Evolutionary conservation across 1,140 invertebrate species (phyloP).

Genomic region (Neuroterus valhalla): DNA sequence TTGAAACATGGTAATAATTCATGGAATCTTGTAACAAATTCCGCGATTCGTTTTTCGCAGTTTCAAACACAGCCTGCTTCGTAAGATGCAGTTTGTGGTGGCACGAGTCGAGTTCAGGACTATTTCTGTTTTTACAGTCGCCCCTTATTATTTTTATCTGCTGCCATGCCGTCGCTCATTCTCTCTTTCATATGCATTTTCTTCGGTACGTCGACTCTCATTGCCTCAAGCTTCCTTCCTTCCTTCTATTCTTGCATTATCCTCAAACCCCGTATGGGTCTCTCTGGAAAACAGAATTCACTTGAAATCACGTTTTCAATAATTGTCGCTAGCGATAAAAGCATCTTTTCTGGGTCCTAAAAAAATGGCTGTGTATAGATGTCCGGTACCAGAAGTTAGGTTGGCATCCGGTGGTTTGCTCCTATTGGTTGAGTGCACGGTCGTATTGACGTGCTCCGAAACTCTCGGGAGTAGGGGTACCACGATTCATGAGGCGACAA

Average conservation of each 20-base stretch:
- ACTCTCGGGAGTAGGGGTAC: too few species aligned
- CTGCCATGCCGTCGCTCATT: conserved; percentile 52
- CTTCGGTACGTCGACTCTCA: conserved; percentile 57
- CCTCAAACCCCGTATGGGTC: not conserved
- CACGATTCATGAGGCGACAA: too few species aligned
- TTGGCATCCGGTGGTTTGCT: too few species aligned
- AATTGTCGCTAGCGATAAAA: too few species aligned
- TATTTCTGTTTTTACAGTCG: conserved; percentile 56
- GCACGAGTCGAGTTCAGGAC: conserved; percentile 42
- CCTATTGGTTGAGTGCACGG: too few species aligned
- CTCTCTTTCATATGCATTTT: conserved; percentile 62
- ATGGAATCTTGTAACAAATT: too few species aligned
- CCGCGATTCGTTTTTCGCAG: not conserved
- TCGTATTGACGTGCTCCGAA: too few species aligned
- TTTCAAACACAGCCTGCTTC: not conserved
- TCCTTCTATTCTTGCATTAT: conserved; percentile 60
- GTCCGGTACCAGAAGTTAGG: too few species aligned
- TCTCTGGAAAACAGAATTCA: not conserved
- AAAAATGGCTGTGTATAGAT: too few species aligned
- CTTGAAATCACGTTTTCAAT: not conserved
- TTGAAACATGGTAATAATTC: too few species aligned
- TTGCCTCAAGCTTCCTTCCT: too few species aligned
- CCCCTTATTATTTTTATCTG: conserved; percentile 64
- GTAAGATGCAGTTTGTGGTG: not conserved
- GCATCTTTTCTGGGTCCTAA: too few species aligned